These are phyloP conservation scores for Siniperca undulata DNA, from an alignment of 2,797 vertebrate genomes.

Conservation along the genomic window DNA sequence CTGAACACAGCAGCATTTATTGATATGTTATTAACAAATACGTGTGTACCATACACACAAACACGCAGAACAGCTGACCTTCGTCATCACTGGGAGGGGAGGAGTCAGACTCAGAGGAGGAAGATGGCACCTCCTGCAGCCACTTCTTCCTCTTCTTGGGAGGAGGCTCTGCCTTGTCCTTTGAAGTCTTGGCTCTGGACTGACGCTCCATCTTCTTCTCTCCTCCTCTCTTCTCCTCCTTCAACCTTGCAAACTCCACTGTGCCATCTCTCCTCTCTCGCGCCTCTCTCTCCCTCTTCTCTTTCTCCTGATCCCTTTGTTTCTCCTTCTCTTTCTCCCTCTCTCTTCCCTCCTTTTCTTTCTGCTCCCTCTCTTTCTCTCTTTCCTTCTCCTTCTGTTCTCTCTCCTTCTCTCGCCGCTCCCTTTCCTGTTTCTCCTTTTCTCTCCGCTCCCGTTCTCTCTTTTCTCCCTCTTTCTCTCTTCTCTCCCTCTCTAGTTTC, in stretches of 20 bases:
- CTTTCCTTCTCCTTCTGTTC: conserved; percentile 26
- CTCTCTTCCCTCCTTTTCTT: conserved; percentile 30
- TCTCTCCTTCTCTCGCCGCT: conserved; percentile 30
- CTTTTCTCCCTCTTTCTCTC: conserved; percentile 35
- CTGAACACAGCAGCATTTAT: conserved; percentile 7
- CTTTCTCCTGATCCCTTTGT: conserved; percentile 58
- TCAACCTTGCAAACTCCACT: conserved; percentile 53
- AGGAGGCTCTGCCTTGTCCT: conserved; percentile 82
- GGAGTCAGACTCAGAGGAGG: conserved; percentile 88
- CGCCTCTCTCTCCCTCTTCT: conserved; percentile 58
- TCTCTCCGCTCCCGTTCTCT: conserved; percentile 62
- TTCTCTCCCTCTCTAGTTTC: conserved; percentile 54
- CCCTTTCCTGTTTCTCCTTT: conserved; percentile 10
- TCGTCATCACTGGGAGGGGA: conserved; percentile 88
- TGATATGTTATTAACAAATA: not conserved
- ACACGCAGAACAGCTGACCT: conserved; percentile 63
- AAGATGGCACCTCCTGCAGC: conserved; percentile 89
- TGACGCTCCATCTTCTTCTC: conserved; percentile 62
- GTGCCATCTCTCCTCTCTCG: conserved; percentile 60
- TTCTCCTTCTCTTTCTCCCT: conserved; percentile 54
- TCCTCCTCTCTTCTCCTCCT: conserved; percentile 74
- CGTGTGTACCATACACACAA: not conserved
- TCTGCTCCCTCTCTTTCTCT: conserved; percentile 38
- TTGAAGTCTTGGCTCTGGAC: conserved; percentile 69
- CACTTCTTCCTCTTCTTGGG: conserved; percentile 92